Evolutionary conservation across 1,140 invertebrate genomes (phyloP), one percentile per base, ranked within the genome.

Genomic region (Drepana arcuata): DNA sequence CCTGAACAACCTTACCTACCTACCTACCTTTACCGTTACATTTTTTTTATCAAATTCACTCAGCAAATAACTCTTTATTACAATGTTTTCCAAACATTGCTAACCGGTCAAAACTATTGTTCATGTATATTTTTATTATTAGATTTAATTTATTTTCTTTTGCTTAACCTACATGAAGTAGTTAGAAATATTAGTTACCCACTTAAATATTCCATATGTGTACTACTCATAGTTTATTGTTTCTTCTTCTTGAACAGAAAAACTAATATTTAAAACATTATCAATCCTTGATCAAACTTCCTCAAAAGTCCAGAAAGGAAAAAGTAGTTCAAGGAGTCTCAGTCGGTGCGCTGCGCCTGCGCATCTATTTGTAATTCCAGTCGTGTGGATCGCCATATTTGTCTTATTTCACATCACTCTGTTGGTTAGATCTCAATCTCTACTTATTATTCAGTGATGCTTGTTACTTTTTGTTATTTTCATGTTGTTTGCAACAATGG

Each of bases 391-490:
- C 26, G 26, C 68, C 68, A 78, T 81, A 78, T 77, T 78, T 67
- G 73, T 73, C 64, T 71, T 70, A 75, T 78, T 77, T 72, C 60
- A 66, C 60, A 78, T 74, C 62, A 69, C 55, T 58, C 58, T 58
- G n/a, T n/a, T n/a, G 37, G 64, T 68, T 66, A 75, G 75, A 80
- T 80, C 62, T 75, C 65, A 68, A 80, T 80, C 72, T 68, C 42
- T 50, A 32, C 48, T 66, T 73, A 59, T 68, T 70, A 78, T 78
- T 74, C 70, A 72, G 54, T 55, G 46, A 60, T 57, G 50, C 38
- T 48, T 40, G 42, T 42, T 43, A 14, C 33, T 52, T 60, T 57
- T 55, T 54, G 43, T 59, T 51, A 56, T 53, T 54, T 59, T 50
- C 41, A 52, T 24, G 41, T 55, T 48, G 29, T 47, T 27, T 14